Evolutionary conservation across 2,797 vertebrate species (phyloP).

Genomic region (Notamacropus eugenii): DNA sequence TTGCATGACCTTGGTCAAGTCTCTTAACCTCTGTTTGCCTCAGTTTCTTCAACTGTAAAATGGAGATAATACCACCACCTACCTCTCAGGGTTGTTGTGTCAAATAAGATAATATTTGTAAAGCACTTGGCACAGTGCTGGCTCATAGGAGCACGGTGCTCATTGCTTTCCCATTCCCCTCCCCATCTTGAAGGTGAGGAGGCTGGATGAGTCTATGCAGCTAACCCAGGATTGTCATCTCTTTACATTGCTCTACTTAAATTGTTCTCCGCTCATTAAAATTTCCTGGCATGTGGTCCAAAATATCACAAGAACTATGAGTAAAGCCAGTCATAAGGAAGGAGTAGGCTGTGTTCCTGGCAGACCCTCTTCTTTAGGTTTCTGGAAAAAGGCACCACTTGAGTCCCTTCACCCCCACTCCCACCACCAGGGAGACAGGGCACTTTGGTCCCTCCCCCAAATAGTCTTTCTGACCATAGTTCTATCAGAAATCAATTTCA

Average conservation of each 20-base stretch:
- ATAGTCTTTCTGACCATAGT: neutral
- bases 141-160: neutral
- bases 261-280: slow-evolving; percentile 29
- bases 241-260: slow-evolving; percentile 20
- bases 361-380: neutral
- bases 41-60: neutral
- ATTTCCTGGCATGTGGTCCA: neutral
- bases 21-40: neutral
- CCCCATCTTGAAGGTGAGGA: neutral
- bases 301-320: slow-evolving; percentile 53
- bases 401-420: neutral
- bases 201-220: neutral
- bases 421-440: neutral
- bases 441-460: neutral
- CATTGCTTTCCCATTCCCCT: neutral
- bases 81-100: neutral
- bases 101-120: neutral
- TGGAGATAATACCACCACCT: neutral
- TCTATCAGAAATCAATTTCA: neutral
- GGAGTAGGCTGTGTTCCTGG: neutral
- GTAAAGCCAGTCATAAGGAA: neutral
- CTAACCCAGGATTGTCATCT: neutral
- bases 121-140: neutral
- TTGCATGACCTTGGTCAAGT: neutral
- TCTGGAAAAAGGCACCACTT: neutral